phyloP scores from a whole-genome alignment of 2,797 vertebrate genomes.

The Orientallactaga sibirica region DNA sequence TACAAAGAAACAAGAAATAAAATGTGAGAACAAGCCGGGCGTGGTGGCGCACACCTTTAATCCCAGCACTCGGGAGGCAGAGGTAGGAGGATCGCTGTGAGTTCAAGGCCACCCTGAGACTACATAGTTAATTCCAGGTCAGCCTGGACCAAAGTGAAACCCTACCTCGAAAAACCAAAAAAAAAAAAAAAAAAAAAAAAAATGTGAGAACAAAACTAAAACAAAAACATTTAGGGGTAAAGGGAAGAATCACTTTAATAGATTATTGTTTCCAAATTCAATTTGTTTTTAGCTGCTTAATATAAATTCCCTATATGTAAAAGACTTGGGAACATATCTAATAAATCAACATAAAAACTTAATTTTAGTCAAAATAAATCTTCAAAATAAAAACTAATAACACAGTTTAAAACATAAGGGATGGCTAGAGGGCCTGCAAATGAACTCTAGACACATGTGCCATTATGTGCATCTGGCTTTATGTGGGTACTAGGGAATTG shows the following conservation, averaged over 20 bases:
- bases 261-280: slow-evolving; percentile 24
- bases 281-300: slow-evolving; percentile 38
- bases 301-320: slow-evolving; percentile 17
- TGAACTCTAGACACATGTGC: too few species aligned
- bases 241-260: slow-evolving; percentile 20
- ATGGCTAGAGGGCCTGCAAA: too few species aligned
- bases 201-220: slow-evolving; percentile 44
- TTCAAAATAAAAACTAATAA: slow-evolving; percentile 20
- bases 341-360: background rate
- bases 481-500: too few species aligned
- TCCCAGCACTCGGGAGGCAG: too few species aligned
- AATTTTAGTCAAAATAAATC: slow-evolving; percentile 64
- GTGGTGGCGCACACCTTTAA: too few species aligned
- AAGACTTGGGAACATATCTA: slow-evolving; percentile 51
- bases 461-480: too few species aligned
- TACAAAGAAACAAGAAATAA: background rate
- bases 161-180: too few species aligned
- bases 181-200: too few species aligned
- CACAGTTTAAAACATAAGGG: background rate
- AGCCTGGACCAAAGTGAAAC: too few species aligned
- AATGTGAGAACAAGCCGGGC: slow-evolving; percentile 13
- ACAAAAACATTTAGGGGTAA: slow-evolving; percentile 1
- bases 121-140: too few species aligned
- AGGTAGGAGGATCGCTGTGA: too few species aligned
- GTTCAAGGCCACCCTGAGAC: too few species aligned